Base-by-base conservation (phyloP, 2,113 vertebrate species). In the Dipodomys spectabilis region DNA sequence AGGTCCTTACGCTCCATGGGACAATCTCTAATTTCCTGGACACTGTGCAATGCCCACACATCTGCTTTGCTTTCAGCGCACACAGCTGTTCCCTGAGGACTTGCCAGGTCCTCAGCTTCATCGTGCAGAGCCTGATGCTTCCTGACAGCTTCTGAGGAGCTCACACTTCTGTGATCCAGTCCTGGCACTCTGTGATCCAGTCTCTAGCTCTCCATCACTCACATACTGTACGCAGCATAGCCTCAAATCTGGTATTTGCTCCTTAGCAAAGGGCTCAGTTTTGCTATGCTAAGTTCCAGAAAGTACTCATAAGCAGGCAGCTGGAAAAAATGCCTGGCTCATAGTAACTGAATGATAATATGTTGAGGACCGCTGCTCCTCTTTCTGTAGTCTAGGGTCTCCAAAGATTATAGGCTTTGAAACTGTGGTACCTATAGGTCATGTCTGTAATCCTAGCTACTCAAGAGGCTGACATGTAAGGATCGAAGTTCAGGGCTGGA, bases 261-360 rank as follows among this genome's bases (percentile, higher is more conserved):
- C 53, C 3, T 82, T 69, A 30, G 0, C 7, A 27, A 5, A 8
- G 7, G 32, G 5, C 22, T 78, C 35, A 10, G 27, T 27, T 71
- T 73, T 30, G 53, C 6, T 64, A 45, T 60, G 1, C 25, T 67
- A 2, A 16, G n/a, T 32, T 45, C 30, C 12, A 83, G 75, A 74
- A 86, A 57, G 25, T 27, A 3, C 4, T 69, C 25, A 0, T 45
- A 75, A 8, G 1, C 65, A 72, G 57, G 74, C 71, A 87, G 1
- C 7, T 32, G 8, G 39, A 28, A 23, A 20, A 45, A 71, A 28
- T 11, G 12, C 39, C 20, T 67, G 7, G 6, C 13, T 85, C 15
- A 15, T 0, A 5, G 7, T 32, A 25, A 1, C 27, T 19, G 4
- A 2, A n/a, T 28, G 7, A 9, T 9, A 7, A 20, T 7, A 2